Evolutionary conservation across 1,140 invertebrate species (phyloP).

Genomic region (Aphelinus atriplicis): DNA sequence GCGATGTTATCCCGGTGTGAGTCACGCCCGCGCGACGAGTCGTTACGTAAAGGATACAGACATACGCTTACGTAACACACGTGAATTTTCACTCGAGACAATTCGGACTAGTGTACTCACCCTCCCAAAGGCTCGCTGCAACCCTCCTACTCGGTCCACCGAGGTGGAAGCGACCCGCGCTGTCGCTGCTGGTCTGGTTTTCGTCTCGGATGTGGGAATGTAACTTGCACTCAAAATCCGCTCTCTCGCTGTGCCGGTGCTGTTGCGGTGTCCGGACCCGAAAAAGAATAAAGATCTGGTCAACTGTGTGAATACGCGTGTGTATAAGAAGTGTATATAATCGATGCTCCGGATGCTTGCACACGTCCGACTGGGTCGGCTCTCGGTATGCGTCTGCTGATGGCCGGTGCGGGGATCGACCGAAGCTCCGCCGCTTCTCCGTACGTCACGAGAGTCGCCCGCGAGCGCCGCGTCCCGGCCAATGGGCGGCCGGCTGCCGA

Average conservation of each 20-base stretch:
- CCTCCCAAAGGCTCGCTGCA: constrained; percentile 15
- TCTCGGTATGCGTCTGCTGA: neutral
- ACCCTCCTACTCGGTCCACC: constrained; percentile 6
- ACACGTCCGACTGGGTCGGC: neutral
- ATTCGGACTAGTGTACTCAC: neutral
- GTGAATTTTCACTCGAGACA: too few species aligned
- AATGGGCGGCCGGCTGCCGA: neutral
- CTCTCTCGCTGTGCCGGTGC: neutral
- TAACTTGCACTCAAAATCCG: too few species aligned
- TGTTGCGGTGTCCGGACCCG: neutral
- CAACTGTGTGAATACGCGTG: neutral
- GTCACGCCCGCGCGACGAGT: too few species aligned
- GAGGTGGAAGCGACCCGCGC: constrained; percentile 7
- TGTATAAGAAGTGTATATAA: neutral
- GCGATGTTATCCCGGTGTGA: too few species aligned
- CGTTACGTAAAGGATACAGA: too few species aligned
- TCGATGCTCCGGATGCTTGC: neutral
- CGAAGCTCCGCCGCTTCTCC: too few species aligned
- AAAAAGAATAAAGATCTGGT: neutral
- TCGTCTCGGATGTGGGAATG: neutral
- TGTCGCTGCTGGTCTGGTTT: neutral
- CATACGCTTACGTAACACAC: too few species aligned
- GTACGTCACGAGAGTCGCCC: too few species aligned
- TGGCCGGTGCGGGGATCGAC: constrained; percentile 1
- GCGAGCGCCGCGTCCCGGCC: neutral